These are phyloP conservation scores for Anadara kagoshimensis DNA, from an alignment of 1,140 invertebrate species.

Conservation along the genomic window DNA sequence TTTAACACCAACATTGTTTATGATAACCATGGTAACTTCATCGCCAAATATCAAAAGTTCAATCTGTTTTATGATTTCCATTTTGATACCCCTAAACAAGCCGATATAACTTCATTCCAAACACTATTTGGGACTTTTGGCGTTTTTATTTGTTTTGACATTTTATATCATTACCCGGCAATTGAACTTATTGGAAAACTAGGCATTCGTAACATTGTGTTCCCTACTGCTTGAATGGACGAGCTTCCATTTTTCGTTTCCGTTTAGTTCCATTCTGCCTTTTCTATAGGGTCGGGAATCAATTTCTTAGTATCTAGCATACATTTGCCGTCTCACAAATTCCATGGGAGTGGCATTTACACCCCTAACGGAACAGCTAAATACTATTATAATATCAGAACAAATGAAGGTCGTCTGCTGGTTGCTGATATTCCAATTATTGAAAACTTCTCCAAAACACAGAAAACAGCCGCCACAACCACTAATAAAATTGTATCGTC, in stretches of 20 bases:
- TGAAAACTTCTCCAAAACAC: neutral
- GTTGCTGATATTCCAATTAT: constrained; percentile 50
- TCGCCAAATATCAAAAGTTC: constrained; percentile 84
- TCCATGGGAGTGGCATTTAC: constrained; percentile 78
- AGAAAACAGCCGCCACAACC: neutral
- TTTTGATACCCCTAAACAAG: constrained; percentile 76
- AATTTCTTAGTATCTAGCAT: constrained; percentile 79
- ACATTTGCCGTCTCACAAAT: constrained; percentile 74
- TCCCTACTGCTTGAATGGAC: constrained; percentile 83
- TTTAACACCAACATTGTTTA: constrained; percentile 88
- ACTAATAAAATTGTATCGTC: neutral
- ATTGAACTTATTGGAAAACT: constrained; percentile 74
- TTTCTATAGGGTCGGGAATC: constrained; percentile 76
- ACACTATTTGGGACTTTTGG: constrained; percentile 91
- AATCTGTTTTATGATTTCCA: constrained; percentile 75
- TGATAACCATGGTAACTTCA: constrained; percentile 77
- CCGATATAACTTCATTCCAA: constrained; percentile 56
- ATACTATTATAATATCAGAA: constrained; percentile 39
- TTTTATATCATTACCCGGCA: constrained; percentile 81
- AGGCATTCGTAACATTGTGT: constrained; percentile 81
- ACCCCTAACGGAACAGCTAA: constrained; percentile 45
- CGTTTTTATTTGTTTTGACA: constrained; percentile 84
- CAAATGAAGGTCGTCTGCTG: constrained; percentile 42
- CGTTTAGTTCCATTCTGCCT: constrained; percentile 76
- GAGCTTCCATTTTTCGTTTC: constrained; percentile 81